Evolutionary conservation across 2,113 vertebrate genomes (phyloP), one percentile per base, ranked within the genome.

Genomic region (Ciconia boyciana): DNA sequence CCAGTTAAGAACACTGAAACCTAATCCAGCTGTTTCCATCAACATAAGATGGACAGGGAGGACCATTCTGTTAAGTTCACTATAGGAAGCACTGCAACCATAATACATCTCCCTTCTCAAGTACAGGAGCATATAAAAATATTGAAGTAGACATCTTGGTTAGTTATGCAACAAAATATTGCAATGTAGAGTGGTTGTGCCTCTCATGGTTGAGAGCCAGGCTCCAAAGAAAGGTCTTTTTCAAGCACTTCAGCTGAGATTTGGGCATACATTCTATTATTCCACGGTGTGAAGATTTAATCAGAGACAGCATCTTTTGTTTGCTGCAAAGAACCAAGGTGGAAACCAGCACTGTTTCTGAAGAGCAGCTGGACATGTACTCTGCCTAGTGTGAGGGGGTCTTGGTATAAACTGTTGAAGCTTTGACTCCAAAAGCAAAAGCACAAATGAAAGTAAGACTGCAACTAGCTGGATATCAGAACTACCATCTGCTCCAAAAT

Each of bases 31-130:
- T 81, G 13, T 48, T 86, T 55, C 36, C 34, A 89, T 25, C 25
- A 48, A 13, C 0, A 0, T 22, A 71, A 36, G 31, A 28, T 20
- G 20, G 62, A n/a, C 32, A 51, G 5, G 39, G 20, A 55, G 21
- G 39, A 74, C 57, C 76, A 24, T 21, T 72, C 22, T 71, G 54
- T 10, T 44, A 26, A 46, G 39, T 17, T 93, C 46, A 49, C 43
- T 70, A 15, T 4, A 75, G 12, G 22, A 69, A 76, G 54, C 2
- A 3, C 51, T 97, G 69, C 64, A 84, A 43, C 14, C 15, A 22
- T 39, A 72, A 70, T 1, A n/a, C 8, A 31, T 15, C 36, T 76
- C 54, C 66, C 46, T 83, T 69, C 55, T 69, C 39, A 69, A 49
- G 57, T 28, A 51, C 6, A 90, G 62, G 12, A 72, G 32, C 20